Base-by-base conservation (phyloP, 2,113 vertebrate species). In the Hyla sarda region DNA sequence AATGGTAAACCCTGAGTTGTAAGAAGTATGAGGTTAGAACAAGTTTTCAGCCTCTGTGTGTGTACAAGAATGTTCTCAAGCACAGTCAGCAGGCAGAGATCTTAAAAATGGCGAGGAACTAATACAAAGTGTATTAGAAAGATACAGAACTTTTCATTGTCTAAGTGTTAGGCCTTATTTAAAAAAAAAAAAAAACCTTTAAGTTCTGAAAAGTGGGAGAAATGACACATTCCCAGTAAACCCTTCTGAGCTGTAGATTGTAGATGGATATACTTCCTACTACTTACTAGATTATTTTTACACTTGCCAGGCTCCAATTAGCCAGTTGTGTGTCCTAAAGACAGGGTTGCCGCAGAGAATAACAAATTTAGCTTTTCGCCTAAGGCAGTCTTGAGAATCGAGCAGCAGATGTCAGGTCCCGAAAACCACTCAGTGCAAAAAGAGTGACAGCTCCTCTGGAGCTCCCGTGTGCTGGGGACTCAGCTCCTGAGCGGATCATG, bases 281-380 rank as follows among this genome's bases (percentile, higher is more conserved):
- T 11, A 41, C 28, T 81, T 14, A 6, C 76, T 69, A 79, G 86
- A 88, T 74, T 81, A 87, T 88, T 91, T 89, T 87, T 89, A 90
- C 85, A 92, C 90, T 89, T 91, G 90, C 88, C 90, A 78, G 90
- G 89, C 88, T 75, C 91, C 92, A 92, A 93, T 93, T 93, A 93
- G 92, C 87, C 89, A 32, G 0, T 83, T 88, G 89, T 87, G 85
- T 30, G 88, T 90, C 91, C 91, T 91, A 91, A 91, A 91, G 90
- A 90, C 89, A 87, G 88, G 91, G 90, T 91, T 91, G 90, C 93
- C 1, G 9, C 91, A 88, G 91, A 93, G 91, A 92, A 91, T 86
- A 90, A 90, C 92, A 91, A 90, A 93, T 93, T 92, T 92, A 94
- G 92, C 92, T 93, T 88, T 91, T 92, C 89, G 92, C 92, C 93